Evolutionary conservation across 1,140 invertebrate genomes (phyloP), one percentile per base, ranked within the genome.

Genomic region (Catajapyx aquilonaris): DNA sequence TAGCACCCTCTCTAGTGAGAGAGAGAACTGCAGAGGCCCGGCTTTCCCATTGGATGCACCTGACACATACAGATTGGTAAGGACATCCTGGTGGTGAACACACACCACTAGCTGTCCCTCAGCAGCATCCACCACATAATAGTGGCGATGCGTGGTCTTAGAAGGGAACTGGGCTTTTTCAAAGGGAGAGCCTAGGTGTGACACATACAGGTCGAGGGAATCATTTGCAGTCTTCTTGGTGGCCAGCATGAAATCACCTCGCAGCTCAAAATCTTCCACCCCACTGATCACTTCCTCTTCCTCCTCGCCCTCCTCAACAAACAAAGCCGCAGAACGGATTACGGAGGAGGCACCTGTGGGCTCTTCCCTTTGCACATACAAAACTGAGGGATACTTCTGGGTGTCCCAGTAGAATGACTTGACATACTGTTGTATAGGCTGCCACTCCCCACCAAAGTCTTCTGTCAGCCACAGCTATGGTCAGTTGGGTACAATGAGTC

Each of bases 161-260:
- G 71, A 69, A 35, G 79, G 71, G 52, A 91, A 87, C 32, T 71
- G 52, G 1, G 83, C 79, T 42, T 65, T 66, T 20, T 69, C 52
- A 51, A 86, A 86, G 5, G 58, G 57, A 10, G 68, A 64, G 32
- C 71, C 58, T 52, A 76, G 75, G 46, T 79, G 75, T 0, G 81
- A 81, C 5, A 91, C 70, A 48, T 69, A 76, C 0, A 91, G 56
- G 38, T 86, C 69, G n/a, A 80, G 46, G 37, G 23, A 28, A 28
- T 68, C 66, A 35, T 64, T 58, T 62, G 49, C 48, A 46, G 47
- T 42, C 35, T 66, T 65, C 46, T 62, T 73, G 0, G 75, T 79
- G 0, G 73, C 81, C 60, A 90, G 88, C 68, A 86, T 73, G 50
- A 77, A 88, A 42, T 84, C 76, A 5, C 72, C 78, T 49, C 69